Evolutionary conservation across 2,113 vertebrate genomes (phyloP), one percentile per base, ranked within the genome.

Genomic region (Polyodon spathula): DNA sequence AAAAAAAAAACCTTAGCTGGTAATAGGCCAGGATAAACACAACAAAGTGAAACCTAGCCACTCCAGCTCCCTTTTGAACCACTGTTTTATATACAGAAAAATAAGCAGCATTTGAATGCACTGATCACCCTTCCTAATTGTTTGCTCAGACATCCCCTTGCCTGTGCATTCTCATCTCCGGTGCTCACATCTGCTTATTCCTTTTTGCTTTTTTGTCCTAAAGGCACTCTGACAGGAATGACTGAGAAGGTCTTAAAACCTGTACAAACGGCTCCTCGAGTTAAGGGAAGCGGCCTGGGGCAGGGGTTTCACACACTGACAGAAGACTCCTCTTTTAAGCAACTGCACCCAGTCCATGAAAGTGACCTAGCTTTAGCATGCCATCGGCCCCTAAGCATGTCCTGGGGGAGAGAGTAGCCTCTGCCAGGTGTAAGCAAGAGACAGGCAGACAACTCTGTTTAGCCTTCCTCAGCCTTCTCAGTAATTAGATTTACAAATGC

Each of bases 281-380:
- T 44, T 54, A n/a, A 38, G 63, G 56, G 46, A 4, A 40, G 27
- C 62, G 40, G 5, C 41, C 56, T 8, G 4, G 54, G 44, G 63
- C 44, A 37, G 7, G 4, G 12, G 1, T 0, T 0, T 10, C 0
- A 15, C 15, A 4, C 56, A 8, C 10, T 51, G 41, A 56, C 0
- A n/a, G 61, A 59, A 66, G 63, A 15, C 4, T 17, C 11, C 58
- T 71, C 63, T 65, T 63, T n/a, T n/a, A n/a, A n/a, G n/a, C n/a
- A n/a, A n/a, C n/a, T n/a, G n/a, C n/a, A n/a, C n/a, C n/a, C n/a
- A n/a, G n/a, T n/a, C n/a, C n/a, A n/a, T 61, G 72, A 27, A 64
- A 61, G 60, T 40, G 56, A 40, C 6, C n/a, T 2, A n/a, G 17
- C 5, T 63, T 69, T 67, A 57, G 66, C 56, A 69, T 37, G 37